These are phyloP conservation scores for Hipparchia semele DNA, from an alignment of 2,888 invertebrate genomes.

Conservation along the genomic window DNA sequence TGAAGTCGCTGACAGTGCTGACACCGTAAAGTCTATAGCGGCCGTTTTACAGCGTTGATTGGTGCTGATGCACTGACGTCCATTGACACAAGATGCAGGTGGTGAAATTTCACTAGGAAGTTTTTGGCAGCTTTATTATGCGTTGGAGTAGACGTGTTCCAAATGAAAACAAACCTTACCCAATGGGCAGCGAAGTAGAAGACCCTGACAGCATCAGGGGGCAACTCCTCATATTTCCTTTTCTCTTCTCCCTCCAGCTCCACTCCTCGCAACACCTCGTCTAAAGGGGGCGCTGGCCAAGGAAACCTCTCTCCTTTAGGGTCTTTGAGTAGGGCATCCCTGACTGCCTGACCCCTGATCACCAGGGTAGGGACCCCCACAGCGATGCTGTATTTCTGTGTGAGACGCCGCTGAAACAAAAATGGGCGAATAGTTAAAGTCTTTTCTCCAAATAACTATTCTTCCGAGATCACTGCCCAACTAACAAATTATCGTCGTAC, in stretches of 20 bases:
- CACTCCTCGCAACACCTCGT: constrained; percentile 82
- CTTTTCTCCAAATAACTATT: neutral
- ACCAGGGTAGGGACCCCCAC: constrained; percentile 90
- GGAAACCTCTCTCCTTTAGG: constrained; percentile 87
- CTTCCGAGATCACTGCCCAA: neutral
- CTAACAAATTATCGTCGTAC: no score
- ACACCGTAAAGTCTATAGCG: no score
- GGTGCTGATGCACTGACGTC: no score
- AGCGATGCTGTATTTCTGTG: constrained; percentile 89
- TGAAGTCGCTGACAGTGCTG: no score
- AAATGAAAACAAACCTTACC: constrained; percentile 81
- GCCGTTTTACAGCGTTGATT: no score
- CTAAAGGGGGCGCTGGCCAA: constrained; percentile 88
- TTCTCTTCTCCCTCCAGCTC: constrained; percentile 65
- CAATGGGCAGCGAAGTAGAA: constrained; percentile 95
- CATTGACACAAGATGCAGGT: no score
- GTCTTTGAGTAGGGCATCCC: constrained; percentile 86
- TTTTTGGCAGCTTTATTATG: no score
- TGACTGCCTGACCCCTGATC: constrained; percentile 87
- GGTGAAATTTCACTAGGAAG: no score
- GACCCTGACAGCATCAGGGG: constrained; percentile 86
- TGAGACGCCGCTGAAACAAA: constrained; percentile 86
- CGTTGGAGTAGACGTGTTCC: no score
- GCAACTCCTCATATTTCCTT: constrained; percentile 82
- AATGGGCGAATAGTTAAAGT: constrained; percentile 18